These are phyloP conservation scores for Lophochroa leadbeateri DNA, from an alignment of 2,113 vertebrate genomes.

Conservation along the genomic window DNA sequence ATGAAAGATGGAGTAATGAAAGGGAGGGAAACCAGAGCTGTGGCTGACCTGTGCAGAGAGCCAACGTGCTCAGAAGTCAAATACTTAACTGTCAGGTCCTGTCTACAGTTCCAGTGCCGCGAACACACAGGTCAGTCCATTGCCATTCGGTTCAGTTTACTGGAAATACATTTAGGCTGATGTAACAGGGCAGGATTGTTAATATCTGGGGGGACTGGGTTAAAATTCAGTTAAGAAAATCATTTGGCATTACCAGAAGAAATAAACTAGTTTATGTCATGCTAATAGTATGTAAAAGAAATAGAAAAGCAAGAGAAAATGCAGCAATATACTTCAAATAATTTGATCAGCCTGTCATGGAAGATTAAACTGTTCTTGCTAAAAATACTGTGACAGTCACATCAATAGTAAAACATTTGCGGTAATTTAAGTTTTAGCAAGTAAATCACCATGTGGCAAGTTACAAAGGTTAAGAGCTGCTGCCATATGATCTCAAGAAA, in stretches of 20 bases:
- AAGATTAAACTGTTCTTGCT: not conserved
- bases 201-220: rapidly evolving
- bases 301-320: not conserved
- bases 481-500: not conserved
- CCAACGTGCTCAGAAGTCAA: not conserved
- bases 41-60: not conserved
- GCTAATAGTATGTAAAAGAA: not conserved
- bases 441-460: not conserved
- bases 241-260: not conserved
- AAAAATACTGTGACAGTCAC: not conserved
- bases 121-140: not conserved
- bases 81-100: not conserved
- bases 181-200: not conserved
- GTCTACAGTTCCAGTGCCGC: not conserved
- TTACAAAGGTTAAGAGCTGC: not conserved
- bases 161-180: not conserved
- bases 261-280: not conserved
- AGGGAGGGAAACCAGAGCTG: not conserved
- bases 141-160: not conserved
- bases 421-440: not conserved
- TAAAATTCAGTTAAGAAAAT: not conserved
- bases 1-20: not conserved
- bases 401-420: not conserved
- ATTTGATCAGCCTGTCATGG: not conserved
- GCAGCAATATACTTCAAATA: not conserved